Percentiles rank a stretch among this genome's conserved stretches.
These are phyloP conservation scores for Heliconius eleuchia DNA, from an alignment of 1,140 invertebrate genomes.

Conservation along the genomic window DNA sequence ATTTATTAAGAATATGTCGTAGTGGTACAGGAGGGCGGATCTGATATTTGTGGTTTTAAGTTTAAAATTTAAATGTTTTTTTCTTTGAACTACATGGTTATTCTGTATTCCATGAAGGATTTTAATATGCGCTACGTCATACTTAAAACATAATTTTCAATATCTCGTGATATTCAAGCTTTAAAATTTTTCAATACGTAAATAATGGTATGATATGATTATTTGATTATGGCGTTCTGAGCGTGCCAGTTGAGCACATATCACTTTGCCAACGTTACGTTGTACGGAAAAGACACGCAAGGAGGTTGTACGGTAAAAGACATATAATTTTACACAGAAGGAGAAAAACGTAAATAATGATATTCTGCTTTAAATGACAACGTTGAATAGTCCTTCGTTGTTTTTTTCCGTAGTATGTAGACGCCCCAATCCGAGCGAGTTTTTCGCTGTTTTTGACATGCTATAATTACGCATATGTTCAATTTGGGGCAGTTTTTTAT, in stretches of 20 bases:
- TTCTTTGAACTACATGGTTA: not conserved
- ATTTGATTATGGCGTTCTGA: too few species aligned
- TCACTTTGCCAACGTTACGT: too few species aligned
- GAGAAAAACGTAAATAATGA: not conserved
- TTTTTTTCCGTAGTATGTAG: not conserved
- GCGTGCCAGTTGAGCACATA: too few species aligned
- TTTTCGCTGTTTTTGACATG: not conserved
- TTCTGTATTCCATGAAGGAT: not conserved
- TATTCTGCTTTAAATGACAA: not conserved
- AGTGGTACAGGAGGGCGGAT: too few species aligned
- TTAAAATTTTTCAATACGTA: not conserved
- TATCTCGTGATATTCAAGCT: too few species aligned
- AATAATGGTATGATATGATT: not conserved
- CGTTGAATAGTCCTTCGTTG: not conserved
- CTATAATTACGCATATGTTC: constrained; percentile 38
- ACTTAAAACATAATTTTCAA: too few species aligned
- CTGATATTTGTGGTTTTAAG: not conserved
- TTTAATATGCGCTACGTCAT: too few species aligned
- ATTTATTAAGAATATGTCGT: too few species aligned
- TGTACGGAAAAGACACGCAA: too few species aligned
- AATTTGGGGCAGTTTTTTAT: not conserved
- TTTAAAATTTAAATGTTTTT: not conserved
- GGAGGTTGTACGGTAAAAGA: too few species aligned
- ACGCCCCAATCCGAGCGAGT: not conserved
- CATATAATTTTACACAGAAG: too few species aligned